phyloP scores from a whole-genome alignment of 2,113 vertebrate species.

The Engraulis encrasicolus region DNA sequence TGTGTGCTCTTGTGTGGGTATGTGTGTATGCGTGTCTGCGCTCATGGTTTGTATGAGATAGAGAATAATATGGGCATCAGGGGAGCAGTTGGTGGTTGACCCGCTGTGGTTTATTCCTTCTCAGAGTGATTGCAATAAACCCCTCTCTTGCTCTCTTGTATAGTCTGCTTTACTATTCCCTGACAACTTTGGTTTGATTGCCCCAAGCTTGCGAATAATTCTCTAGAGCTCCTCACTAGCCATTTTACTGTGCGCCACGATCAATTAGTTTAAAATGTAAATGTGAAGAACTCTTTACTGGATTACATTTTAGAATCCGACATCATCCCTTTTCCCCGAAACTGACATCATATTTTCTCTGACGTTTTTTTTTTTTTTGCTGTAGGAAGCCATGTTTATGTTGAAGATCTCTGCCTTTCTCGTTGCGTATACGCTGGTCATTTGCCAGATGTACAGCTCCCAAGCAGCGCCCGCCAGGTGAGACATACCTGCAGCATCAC shows the following conservation, averaged over 20 bases:
- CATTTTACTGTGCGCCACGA: neutral
- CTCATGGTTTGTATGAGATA: neutral
- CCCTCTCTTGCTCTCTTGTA: neutral
- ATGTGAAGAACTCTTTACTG: neutral
- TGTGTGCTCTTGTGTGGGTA: neutral
- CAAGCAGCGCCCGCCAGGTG: slow-evolving; percentile 90
- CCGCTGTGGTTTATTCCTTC: neutral
- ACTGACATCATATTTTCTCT: slow-evolving; percentile 6
- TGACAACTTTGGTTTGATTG: neutral
- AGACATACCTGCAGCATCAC: slow-evolving; percentile 52
- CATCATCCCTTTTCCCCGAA: too few species aligned
- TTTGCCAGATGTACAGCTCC: slow-evolving; percentile 89
- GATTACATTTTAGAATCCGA: neutral
- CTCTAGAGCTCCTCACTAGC: neutral
- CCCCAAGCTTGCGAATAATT: neutral
- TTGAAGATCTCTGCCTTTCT: slow-evolving; percentile 91
- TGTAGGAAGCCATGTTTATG: slow-evolving; percentile 85
- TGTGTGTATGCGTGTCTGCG: slow-evolving; percentile 17
- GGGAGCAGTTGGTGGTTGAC: neutral
- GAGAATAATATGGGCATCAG: neutral
- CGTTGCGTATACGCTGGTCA: slow-evolving; percentile 87
- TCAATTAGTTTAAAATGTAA: neutral
- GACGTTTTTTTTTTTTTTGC: slow-evolving; percentile 51
- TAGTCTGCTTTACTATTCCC: neutral
- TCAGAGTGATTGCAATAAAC: neutral